Evolutionary conservation across 2,888 invertebrate genomes (phyloP).

Genomic region (Drosophila leonis): DNA sequence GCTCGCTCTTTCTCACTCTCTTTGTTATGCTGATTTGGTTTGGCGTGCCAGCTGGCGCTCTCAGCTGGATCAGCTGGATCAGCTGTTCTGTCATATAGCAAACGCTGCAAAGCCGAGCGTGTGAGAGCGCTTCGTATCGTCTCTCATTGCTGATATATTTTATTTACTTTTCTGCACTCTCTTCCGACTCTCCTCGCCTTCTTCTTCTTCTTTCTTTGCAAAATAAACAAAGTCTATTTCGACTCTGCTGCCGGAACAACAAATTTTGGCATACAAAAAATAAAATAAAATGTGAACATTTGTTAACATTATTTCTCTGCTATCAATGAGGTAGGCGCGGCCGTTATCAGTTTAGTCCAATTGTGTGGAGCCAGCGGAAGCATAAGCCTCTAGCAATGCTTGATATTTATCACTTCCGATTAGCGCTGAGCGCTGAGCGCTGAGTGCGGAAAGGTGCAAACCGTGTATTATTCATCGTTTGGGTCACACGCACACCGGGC

Average conservation of each 20-base stretch:
- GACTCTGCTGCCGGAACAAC: background rate
- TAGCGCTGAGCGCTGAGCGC: background rate
- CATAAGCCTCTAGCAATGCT: background rate
- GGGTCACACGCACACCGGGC: background rate
- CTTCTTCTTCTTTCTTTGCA: too few species aligned
- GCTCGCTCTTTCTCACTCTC: slow-evolving; percentile 17
- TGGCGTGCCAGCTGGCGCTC: slow-evolving; percentile 1
- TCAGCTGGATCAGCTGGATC: slow-evolving; percentile 2
- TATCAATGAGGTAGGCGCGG: slow-evolving; percentile 9
- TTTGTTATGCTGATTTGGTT: background rate
- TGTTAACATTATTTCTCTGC: background rate
- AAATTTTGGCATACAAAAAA: background rate
- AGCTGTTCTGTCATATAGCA: background rate
- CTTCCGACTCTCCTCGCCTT: too few species aligned
- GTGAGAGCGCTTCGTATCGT: background rate
- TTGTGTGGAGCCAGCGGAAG: background rate
- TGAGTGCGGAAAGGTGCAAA: background rate
- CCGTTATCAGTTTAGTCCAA: background rate
- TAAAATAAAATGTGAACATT: background rate
- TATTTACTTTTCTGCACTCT: background rate
- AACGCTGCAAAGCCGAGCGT: background rate
- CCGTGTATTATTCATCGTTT: slow-evolving; percentile 39
- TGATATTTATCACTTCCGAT: slow-evolving; percentile 32
- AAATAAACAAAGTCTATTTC: slow-evolving; percentile 4
- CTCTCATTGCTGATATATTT: background rate